These are phyloP conservation scores for Mirza zaza DNA, from an alignment of 2,113 vertebrate genomes.

Conservation along the genomic window DNA sequence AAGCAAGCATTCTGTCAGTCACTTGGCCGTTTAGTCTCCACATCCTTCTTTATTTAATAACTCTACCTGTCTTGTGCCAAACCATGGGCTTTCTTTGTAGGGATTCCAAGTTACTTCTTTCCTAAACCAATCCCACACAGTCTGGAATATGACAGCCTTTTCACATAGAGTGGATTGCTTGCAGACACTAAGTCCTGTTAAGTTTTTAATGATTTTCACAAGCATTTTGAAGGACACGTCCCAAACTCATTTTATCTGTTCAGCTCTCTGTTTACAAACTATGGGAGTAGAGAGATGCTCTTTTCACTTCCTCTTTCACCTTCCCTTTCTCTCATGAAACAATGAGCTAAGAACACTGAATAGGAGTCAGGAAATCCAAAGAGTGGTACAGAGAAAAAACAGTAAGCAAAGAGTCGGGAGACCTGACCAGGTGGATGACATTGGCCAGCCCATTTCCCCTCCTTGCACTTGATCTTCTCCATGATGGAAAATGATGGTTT, in stretches of 20 bases:
- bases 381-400: neutral
- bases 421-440: neutral
- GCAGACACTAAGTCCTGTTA: conserved; percentile 24
- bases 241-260: neutral
- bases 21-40: neutral
- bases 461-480: neutral
- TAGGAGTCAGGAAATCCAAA: neutral
- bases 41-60: conserved; percentile 59
- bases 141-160: conserved; percentile 51
- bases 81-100: conserved; percentile 57
- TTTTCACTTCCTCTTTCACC: neutral
- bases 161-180: conserved; percentile 37
- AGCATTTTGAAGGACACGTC: conserved; percentile 52
- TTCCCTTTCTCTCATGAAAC: neutral
- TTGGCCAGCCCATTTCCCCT: neutral
- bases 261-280: neutral
- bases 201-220: conserved; percentile 42
- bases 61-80: conserved; percentile 57
- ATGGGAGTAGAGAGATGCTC: neutral
- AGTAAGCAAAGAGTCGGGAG: neutral
- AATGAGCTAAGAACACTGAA: neutral
- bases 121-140: conserved; percentile 40
- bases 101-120: conserved; percentile 55
- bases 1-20: conserved; percentile 40
- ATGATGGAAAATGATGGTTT: conserved; percentile 11